These are phyloP conservation scores for Pterophyllum scalare DNA, from an alignment of 2,113 vertebrate species.

Conservation along the genomic window DNA sequence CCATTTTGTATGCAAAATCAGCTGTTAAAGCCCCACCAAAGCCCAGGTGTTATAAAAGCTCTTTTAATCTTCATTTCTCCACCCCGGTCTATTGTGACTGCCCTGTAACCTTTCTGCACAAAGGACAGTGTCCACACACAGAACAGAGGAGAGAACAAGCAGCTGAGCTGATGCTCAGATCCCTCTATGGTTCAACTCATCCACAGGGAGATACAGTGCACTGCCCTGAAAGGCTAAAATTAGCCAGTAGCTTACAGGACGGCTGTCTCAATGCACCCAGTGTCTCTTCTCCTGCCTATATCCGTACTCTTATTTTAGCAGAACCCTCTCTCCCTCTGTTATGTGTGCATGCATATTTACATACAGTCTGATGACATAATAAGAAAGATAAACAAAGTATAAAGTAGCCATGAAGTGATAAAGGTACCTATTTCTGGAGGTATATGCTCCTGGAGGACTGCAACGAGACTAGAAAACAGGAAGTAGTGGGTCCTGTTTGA, in stretches of 20 bases:
- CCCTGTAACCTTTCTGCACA: conserved; percentile 63
- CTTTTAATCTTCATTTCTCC: conserved; percentile 58
- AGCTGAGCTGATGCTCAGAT: conserved; percentile 67
- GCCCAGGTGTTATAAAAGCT: conserved; percentile 54
- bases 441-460: conserved; percentile 24
- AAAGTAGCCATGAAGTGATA: conserved; percentile 1
- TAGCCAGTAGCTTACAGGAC: conserved; percentile 75
- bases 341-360: conserved; percentile 8
- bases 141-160: conserved; percentile 63
- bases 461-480: conserved; percentile 18
- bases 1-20: conserved; percentile 13
- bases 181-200: conserved; percentile 66
- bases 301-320: conserved; percentile 62
- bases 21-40: neutral
- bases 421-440: conserved; percentile 24
- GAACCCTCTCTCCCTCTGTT: conserved; percentile 3
- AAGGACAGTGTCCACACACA: conserved; percentile 64
- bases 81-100: conserved; percentile 47
- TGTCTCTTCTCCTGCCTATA: conserved; percentile 54
- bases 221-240: conserved; percentile 80
- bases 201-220: conserved; percentile 68
- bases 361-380: conserved; percentile 41
- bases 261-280: conserved; percentile 65
- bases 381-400: conserved; percentile 11
- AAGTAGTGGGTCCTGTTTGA: conserved; percentile 52